Percentiles rank a stretch among this genome's conserved stretches.
These are phyloP conservation scores for Sebastiscus tertius DNA, from an alignment of 2,797 vertebrate genomes.

Conservation along the genomic window DNA sequence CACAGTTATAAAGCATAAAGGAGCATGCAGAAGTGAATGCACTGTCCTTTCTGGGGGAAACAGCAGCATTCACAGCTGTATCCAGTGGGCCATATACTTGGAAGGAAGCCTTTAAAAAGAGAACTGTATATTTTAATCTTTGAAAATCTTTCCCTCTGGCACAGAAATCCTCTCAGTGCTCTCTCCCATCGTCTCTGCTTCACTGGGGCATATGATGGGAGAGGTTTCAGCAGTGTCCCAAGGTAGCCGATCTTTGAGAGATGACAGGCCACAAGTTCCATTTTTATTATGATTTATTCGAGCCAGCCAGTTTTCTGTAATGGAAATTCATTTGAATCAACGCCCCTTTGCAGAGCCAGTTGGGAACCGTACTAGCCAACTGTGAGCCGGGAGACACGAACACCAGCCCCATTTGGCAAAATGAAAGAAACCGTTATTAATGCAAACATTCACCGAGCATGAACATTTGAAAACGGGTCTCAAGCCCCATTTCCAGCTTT, in stretches of 20 bases:
- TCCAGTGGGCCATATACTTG: slow-evolving; percentile 13
- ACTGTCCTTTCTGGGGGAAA: not conserved
- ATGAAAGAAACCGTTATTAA: slow-evolving; percentile 68
- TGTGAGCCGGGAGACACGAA: slow-evolving; percentile 57
- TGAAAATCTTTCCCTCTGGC: slow-evolving; percentile 77
- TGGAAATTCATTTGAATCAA: slow-evolving; percentile 85
- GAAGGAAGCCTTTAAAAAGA: slow-evolving; percentile 59
- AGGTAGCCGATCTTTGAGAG: slow-evolving; percentile 84
- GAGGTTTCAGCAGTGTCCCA: slow-evolving; percentile 83
- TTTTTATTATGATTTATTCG: slow-evolving; percentile 88
- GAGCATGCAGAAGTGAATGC: not conserved
- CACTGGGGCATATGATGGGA: slow-evolving; percentile 87
- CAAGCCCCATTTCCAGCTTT: slow-evolving; percentile 33
- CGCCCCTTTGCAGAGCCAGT: slow-evolving; percentile 62
- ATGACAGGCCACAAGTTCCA: slow-evolving; percentile 85
- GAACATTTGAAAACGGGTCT: slow-evolving; percentile 39
- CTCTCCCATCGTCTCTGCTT: slow-evolving; percentile 83
- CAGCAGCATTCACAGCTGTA: slow-evolving; percentile 12
- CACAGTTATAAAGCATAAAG: slow-evolving; percentile 37
- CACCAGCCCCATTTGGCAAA: slow-evolving; percentile 66
- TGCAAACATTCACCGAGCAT: slow-evolving; percentile 57
- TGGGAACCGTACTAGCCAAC: slow-evolving; percentile 60
- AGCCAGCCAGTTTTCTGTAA: slow-evolving; percentile 82
- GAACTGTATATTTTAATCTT: slow-evolving; percentile 79
- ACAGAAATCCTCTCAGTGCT: slow-evolving; percentile 71